Percentiles rank a stretch among this genome's conserved stretches.
Evolutionary conservation across 2,888 invertebrate genomes (phyloP).

Genomic region (Panorpa germanica): DNA sequence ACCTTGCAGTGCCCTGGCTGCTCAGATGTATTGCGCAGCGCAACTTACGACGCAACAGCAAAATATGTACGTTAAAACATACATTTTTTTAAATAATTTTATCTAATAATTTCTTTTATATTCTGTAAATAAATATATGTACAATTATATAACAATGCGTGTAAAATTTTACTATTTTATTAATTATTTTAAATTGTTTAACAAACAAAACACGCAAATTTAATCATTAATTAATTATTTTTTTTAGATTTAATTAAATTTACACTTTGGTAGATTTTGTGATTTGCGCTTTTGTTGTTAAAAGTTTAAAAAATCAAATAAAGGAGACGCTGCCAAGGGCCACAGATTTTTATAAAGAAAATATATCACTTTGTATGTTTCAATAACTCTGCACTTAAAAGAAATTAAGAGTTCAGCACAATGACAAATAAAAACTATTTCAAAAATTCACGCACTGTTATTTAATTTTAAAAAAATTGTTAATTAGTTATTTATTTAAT

Average conservation of each 20-base stretch:
- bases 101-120: too few species aligned
- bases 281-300: conserved; percentile 10
- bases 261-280: conserved; percentile 8
- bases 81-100: too few species aligned
- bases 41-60: conserved; percentile 85
- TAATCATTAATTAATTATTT: conserved; percentile 12
- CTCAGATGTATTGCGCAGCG: conserved; percentile 86
- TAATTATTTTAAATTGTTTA: conserved; percentile 12
- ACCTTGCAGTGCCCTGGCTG: conserved; percentile 73
- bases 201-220: conserved; percentile 4
- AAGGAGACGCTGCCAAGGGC: too few species aligned
- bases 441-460: too few species aligned
- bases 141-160: conserved; percentile 7
- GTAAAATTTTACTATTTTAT: conserved; percentile 9
- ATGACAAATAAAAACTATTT: too few species aligned
- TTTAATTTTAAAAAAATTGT: too few species aligned
- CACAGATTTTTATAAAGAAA: too few species aligned
- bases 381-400: too few species aligned
- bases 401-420: too few species aligned
- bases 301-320: conserved; percentile 17
- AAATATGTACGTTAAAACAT: conserved; percentile 62
- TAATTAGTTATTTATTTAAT: too few species aligned
- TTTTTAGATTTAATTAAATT: conserved; percentile 11
- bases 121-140: too few species aligned
- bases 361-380: too few species aligned